Evolutionary conservation across 2,797 vertebrate species (phyloP), one percentile per base, ranked within the genome.

Genomic region (Nasua narica): DNA sequence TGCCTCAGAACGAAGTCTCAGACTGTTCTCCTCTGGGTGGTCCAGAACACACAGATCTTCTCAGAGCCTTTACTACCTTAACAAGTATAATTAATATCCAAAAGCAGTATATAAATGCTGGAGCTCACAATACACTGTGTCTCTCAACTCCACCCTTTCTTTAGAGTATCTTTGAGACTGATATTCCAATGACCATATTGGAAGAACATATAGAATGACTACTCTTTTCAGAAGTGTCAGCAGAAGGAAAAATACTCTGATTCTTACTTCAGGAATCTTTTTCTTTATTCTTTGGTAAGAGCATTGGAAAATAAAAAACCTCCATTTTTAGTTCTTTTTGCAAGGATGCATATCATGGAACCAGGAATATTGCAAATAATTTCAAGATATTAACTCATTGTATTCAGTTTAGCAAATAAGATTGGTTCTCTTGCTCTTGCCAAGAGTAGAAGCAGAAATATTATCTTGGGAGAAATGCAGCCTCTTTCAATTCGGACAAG

Each of bases 381-480:
- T 84, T 69, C 14, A 72, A 21, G 13, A 46, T 79, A 79, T 84
- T 87, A 76, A 69, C 19, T 15, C 32, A 88, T 92, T 91, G 23
- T 52, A 56, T 25, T 86, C 25, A 70, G 7, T 3, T 65, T 60
- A 92, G 50, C 70, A 92, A 83, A n/a, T 60, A 83, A 96, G 14
- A 19, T 35, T 84, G 50, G 40, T 21, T 90, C 6, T 62, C 56
- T 32, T 67, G 27, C 15, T 87, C 52, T 48, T 90, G 50, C 56
- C 74, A 93, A 87, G 43, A 90, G 32, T 74, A 92, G 50, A 90
- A 95, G 32, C 50, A 82, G 58, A 96, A 88, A 60, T 46, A 60
- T 87, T 86, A 48, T 87, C n/a, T 93, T 85, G 25, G 32, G 54
- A 96, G 52, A 95, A 97, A 93, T 70, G 3, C 14, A 58, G 13